Base-by-base conservation (phyloP, 1,140 invertebrate species). In the Leptonema lineaticorne region DNA sequence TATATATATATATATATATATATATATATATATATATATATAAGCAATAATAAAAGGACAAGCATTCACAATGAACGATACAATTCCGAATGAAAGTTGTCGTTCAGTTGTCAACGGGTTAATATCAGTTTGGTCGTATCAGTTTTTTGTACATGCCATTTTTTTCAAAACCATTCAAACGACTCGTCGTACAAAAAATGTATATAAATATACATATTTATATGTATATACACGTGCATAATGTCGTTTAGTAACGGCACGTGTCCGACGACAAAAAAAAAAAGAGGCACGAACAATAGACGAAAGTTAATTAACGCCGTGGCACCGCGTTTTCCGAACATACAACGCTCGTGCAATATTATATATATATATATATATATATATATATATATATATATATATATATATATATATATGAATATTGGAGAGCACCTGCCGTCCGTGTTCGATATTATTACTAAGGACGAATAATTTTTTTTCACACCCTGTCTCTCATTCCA, bases 241-340 rank as follows among this genome's bases (percentile, higher is more conserved):
- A n/a, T n/a, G n/a, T n/a, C 11, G 37, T 2, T 41, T 1, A 11
- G 37, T 41, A 4, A 41, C 37, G 16, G 11, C 37, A 1, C 37
- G 9, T 41, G 37, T 41, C 37, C 37, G 11, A 16, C 37, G 16
- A 41, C 11, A n/a, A n/a, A n/a, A n/a, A n/a, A n/a, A n/a, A n/a
- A n/a, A n/a, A n/a, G n/a, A n/a, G n/a, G n/a, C 11, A 26, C 50
- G 50, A 53, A 53, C 50, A 53, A 53, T 53, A 53, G 50, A 53
- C 50, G 22, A 53, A 53, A 53, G 50, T 53, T 53, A 53, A 53
- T 53, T 53, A 53, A 53, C 50, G 27, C 18, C 50, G 22, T 24
- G n/a, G n/a, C n/a, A n/a, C n/a, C 50, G 50, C 9, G 20, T 18
- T 24, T 20, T 50, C 46, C 7, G n/a, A 53, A 14, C 9, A 14